Evolutionary conservation across 1,140 invertebrate genomes (phyloP).

Genomic region (Leptopilina boulardi): DNA sequence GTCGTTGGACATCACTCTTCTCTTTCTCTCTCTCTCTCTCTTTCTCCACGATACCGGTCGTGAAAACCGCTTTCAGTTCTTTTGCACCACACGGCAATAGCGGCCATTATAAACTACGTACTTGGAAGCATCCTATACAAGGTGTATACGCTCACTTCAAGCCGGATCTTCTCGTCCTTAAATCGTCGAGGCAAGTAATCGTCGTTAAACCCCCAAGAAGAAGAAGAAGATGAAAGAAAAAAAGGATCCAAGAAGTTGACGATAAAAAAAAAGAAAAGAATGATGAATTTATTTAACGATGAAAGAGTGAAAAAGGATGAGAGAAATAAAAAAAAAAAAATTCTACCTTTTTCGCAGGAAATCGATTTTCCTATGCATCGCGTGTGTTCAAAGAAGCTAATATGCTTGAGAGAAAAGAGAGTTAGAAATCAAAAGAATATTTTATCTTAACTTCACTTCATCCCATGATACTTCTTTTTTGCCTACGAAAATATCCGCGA

Average conservation of each 20-base stretch:
- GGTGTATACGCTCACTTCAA: not conserved
- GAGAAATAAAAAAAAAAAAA: slow-evolving; percentile 21
- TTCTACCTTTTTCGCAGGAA: not conserved
- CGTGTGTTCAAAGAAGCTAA: not conserved
- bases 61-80: not conserved
- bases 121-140: slow-evolving; percentile 20
- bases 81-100: slow-evolving; percentile 21
- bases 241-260: not conserved
- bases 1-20: not conserved
- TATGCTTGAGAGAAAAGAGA: slow-evolving; percentile 22
- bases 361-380: not conserved
- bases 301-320: slow-evolving; percentile 3
- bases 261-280: not conserved
- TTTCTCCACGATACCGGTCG: not conserved
- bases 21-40: not conserved
- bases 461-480: not conserved
- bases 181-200: slow-evolving; percentile 45
- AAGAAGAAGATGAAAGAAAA: slow-evolving; percentile 35
- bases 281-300: slow-evolving; percentile 44
- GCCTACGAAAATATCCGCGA: slow-evolving; percentile 1
- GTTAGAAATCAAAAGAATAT: slow-evolving; percentile 42
- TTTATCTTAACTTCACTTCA: slow-evolving; percentile 25
- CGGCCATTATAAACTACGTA: slow-evolving; percentile 30
- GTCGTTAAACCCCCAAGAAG: slow-evolving; percentile 48
- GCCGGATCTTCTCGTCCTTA: slow-evolving; percentile 27